A percentile compares a stretch with the other conserved stretches of the same genome.
phyloP scores from a whole-genome alignment of 2,888 invertebrate species.

The Troides oblongomaculatus region DNA sequence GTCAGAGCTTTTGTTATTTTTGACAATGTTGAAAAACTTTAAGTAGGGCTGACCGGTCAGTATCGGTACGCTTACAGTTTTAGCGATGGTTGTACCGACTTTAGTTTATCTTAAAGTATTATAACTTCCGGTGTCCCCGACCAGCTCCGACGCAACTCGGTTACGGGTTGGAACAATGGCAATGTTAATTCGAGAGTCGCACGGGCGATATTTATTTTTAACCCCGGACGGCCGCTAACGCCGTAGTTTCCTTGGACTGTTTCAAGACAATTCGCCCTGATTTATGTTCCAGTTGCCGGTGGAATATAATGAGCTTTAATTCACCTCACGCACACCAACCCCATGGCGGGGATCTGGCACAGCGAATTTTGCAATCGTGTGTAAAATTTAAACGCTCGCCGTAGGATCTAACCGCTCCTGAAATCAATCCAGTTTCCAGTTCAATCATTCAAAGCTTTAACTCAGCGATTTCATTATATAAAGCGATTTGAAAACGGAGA shows the following conservation, averaged over 20 bases:
- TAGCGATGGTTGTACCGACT: conserved; percentile 1
- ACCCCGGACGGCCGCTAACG: conserved; percentile 49
- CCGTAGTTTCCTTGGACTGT: conserved; percentile 45
- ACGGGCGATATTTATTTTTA: conserved; percentile 59
- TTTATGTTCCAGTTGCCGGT: conserved; percentile 30
- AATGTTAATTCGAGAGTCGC: conserved; percentile 64
- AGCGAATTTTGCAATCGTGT: conserved; percentile 26
- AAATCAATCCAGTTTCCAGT: conserved; percentile 15
- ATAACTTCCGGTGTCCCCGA: conserved; percentile 74
- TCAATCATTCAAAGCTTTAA: too few relatives aligned
- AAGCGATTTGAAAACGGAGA: too few relatives aligned
- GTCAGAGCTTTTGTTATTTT: too few relatives aligned
- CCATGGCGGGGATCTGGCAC: conserved; percentile 21
- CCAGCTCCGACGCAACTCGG: conserved; percentile 69
- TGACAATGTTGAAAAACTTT: too few relatives aligned
- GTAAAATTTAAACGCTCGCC: conserved; percentile 26
- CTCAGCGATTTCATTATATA: too few relatives aligned
- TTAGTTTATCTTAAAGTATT: conserved; percentile 62
- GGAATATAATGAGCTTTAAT: conserved; percentile 29
- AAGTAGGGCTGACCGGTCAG: too few relatives aligned
- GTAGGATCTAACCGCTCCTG: conserved; percentile 6
- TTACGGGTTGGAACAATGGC: conserved; percentile 67
- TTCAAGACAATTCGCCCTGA: conserved; percentile 35
- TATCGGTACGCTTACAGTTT: too few relatives aligned
- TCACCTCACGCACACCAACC: conserved; percentile 25